Evolutionary conservation across 1,140 invertebrate genomes (phyloP).

Genomic region (Drosophila elegans): DNA sequence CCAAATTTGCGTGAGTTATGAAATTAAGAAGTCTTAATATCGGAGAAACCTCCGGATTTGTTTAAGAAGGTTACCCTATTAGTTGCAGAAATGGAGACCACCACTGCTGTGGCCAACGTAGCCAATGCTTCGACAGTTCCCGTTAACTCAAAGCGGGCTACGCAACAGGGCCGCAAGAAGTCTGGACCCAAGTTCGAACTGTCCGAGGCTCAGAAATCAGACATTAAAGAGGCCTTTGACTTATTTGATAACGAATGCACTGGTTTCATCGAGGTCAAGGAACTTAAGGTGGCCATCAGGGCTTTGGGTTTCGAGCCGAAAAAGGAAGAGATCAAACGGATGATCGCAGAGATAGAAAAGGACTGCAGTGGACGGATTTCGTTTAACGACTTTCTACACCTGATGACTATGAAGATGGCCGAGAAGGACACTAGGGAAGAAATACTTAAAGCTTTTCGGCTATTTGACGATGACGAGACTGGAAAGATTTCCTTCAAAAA

Average conservation of each 20-base stretch:
- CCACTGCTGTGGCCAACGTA: slow-evolving; percentile 34
- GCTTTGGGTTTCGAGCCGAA: slow-evolving; percentile 98
- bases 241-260: slow-evolving; percentile 95
- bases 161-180: slow-evolving; percentile 86
- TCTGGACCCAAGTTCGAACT: slow-evolving; percentile 91
- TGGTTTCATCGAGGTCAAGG: slow-evolving; percentile 95
- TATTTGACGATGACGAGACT: slow-evolving; percentile 97
- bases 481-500: slow-evolving; percentile 98
- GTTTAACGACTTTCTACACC: slow-evolving; percentile 94
- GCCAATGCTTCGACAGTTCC: slow-evolving; percentile 13
- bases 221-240: slow-evolving; percentile 98
- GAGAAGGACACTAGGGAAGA: slow-evolving; percentile 98
- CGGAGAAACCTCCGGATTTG: too few relatives aligned
- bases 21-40: too few relatives aligned
- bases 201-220: slow-evolving; percentile 94
- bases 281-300: slow-evolving; percentile 96
- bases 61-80: not conserved
- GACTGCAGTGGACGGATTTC: slow-evolving; percentile 93
- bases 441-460: slow-evolving; percentile 97
- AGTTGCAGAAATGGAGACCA: slow-evolving; percentile 55
- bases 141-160: slow-evolving; percentile 46
- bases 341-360: slow-evolving; percentile 96
- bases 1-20: too few relatives aligned
- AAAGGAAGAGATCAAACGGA: slow-evolving; percentile 98
- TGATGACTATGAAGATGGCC: slow-evolving; percentile 98